A percentile compares a stretch with the other conserved stretches of the same genome.
Conservation (phyloP, 1,140 invertebrate genomes). For the Apis cerana region DNA sequence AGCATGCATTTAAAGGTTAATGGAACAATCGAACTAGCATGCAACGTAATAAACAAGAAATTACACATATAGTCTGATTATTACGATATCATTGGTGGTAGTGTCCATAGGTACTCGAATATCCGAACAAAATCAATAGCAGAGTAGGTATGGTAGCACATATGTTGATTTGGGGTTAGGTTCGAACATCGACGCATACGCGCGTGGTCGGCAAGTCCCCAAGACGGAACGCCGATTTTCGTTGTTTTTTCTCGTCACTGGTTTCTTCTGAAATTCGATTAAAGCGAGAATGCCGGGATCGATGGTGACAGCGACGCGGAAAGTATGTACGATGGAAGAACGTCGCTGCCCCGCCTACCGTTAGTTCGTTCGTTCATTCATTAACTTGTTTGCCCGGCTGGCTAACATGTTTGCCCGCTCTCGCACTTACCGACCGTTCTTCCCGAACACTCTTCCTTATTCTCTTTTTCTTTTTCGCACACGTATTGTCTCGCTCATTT, state of each 20-base stretch:
- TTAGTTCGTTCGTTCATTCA: conserved; percentile 55
- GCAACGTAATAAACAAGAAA: too few species aligned
- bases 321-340: conserved; percentile 48
- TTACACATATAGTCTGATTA: neutral
- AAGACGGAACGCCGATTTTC: neutral
- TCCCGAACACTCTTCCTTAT: too few species aligned
- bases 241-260: neutral
- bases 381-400: conserved; percentile 44
- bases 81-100: neutral
- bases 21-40: too few species aligned
- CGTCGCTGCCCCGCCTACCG: conserved; percentile 43
- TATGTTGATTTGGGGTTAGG: neutral
- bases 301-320: conserved; percentile 10
- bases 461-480: neutral
- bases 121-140: conserved; percentile 31
- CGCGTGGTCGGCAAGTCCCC: neutral
- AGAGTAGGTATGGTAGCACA: neutral
- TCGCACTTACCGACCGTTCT: neutral
- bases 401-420: neutral
- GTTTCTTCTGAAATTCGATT: neutral
- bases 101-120: conserved; percentile 5
- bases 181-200: conserved; percentile 13
- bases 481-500: neutral
- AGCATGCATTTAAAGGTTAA: too few species aligned
- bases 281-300: neutral